Conservation (phyloP, 2,888 invertebrate species). For the Cactoblastis cactorum region DNA sequence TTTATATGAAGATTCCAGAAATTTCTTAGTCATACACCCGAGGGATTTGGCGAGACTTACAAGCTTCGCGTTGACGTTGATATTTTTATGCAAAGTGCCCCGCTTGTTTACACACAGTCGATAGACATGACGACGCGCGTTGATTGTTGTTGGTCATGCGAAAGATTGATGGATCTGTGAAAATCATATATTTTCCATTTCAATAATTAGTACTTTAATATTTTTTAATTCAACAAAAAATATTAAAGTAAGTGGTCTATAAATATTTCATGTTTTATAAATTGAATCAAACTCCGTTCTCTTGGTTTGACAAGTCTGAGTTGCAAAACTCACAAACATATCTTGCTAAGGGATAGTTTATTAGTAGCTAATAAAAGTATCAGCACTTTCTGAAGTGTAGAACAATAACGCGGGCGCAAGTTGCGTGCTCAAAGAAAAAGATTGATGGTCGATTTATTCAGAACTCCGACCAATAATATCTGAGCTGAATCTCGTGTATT, state of each 20-base stretch:
- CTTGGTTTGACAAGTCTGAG: no score
- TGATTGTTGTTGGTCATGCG: neutral
- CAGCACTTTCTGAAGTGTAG: neutral
- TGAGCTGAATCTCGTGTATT: conserved; percentile 2
- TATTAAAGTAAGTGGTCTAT: no score
- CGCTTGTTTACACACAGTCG: neutral
- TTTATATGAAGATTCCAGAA: conserved; percentile 64
- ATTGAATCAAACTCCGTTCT: no score
- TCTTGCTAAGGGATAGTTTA: no score
- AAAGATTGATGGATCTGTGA: no score
- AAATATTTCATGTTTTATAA: no score
- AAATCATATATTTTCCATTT: no score
- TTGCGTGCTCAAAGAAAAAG: conserved; percentile 8
- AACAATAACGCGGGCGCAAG: conserved; percentile 1
- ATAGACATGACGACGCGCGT: neutral
- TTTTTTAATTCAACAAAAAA: no score
- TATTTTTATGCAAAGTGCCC: neutral
- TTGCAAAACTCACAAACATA: no score
- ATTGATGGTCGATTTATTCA: conserved; percentile 11
- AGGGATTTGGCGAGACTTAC: conserved; percentile 27
- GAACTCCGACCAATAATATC: conserved; percentile 5
- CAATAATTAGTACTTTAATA: no score
- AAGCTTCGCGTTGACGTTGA: neutral
- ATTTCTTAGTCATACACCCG: conserved; percentile 35
- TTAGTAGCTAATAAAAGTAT: neutral